Percentiles rank a stretch among this genome's conserved stretches.
phyloP scores from a whole-genome alignment of 2,113 vertebrate genomes.

The Eulemur rufifrons region DNA sequence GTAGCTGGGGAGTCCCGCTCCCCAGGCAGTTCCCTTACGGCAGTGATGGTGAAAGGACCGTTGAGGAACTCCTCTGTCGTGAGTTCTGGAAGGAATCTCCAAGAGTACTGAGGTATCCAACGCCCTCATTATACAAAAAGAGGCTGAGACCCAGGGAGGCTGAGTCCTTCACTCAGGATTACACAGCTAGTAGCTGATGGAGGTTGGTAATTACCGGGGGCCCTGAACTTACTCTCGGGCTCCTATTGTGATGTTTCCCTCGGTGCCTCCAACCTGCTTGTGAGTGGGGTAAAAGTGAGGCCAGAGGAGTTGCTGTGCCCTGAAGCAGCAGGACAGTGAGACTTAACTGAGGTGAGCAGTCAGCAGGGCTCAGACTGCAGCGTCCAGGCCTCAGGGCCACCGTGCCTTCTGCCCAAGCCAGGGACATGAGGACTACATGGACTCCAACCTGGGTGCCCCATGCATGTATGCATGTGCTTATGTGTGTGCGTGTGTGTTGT shows the following conservation, averaged over 20 bases:
- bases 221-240: not conserved
- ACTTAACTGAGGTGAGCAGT: not conserved
- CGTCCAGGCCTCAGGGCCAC: not conserved
- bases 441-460: not conserved
- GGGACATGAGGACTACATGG: not conserved
- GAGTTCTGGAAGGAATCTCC: not conserved
- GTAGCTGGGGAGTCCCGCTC: not conserved
- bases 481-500: not conserved
- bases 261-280: not conserved
- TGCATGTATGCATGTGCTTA: accelerated
- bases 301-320: not conserved
- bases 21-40: not conserved
- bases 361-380: not conserved
- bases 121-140: not conserved
- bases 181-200: not conserved
- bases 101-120: not conserved
- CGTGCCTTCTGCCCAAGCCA: not conserved
- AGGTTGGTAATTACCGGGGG: not conserved
- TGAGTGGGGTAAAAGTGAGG: not conserved
- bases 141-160: not conserved
- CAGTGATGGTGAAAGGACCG: not conserved
- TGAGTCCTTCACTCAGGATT: not conserved
- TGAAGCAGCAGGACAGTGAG: not conserved
- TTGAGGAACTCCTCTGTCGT: not conserved
- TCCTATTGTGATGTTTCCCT: not conserved